Conservation (phyloP, 2,797 vertebrate species). For the Pantherophis vulpinus region DNA sequence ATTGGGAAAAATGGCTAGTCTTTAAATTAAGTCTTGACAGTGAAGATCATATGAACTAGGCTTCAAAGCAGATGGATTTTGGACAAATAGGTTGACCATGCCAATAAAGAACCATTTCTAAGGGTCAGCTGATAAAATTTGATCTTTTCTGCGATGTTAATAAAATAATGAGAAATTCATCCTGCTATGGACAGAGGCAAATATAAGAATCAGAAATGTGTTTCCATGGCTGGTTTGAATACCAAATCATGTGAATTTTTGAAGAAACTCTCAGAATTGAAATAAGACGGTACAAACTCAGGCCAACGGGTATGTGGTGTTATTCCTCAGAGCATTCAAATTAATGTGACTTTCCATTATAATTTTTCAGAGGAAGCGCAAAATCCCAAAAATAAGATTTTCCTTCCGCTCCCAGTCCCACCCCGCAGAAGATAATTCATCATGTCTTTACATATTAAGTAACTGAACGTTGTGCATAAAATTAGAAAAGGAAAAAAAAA, state of each 20-base stretch:
- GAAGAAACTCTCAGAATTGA: neutral
- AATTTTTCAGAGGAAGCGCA: neutral
- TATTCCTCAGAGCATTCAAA: neutral
- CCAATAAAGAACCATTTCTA: too few relatives aligned
- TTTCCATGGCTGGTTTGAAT: neutral
- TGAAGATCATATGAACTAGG: neutral
- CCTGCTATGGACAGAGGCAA: neutral
- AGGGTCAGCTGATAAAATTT: neutral
- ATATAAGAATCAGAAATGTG: neutral
- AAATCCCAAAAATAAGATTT: neutral
- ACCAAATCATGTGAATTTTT: neutral
- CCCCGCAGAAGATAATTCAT: neutral
- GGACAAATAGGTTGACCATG: neutral
- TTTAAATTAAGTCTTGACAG: neutral
- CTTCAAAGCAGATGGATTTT: neutral
- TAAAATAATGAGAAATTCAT: neutral
- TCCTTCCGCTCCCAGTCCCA: neutral
- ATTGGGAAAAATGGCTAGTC: neutral
- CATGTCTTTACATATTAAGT: neutral
- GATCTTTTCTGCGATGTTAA: neutral
- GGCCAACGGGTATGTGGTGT: neutral
- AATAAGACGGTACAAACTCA: neutral
- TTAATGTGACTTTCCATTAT: neutral
- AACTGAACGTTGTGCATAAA: neutral
- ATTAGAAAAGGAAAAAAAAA: neutral